Conservation (phyloP, 2,888 invertebrate species). For the Xestia sexstrigata region DNA sequence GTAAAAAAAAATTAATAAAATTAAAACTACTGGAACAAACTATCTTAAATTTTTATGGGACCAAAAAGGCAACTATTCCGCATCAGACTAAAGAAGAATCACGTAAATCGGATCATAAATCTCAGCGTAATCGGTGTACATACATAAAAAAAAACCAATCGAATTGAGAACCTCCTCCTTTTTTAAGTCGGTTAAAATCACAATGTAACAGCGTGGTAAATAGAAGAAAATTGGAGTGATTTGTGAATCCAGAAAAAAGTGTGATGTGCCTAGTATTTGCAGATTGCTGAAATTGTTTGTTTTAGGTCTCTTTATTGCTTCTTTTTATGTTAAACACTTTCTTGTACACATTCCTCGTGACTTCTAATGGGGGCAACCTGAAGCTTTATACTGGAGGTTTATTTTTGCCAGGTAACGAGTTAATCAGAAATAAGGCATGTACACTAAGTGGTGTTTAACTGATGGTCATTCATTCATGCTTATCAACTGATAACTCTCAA, state of each 20-base stretch:
- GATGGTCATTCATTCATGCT: background rate
- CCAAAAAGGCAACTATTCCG: too few species aligned
- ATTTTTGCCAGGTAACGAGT: background rate
- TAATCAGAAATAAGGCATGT: background rate
- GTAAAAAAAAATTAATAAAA: too few species aligned
- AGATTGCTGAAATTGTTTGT: background rate
- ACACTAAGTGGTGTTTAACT: background rate
- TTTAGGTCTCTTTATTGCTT: background rate
- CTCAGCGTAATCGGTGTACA: too few species aligned
- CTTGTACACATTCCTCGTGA: background rate
- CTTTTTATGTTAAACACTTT: background rate
- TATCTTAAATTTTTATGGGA: too few species aligned
- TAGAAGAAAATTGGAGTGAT: slow-evolving; percentile 12
- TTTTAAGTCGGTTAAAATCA: too few species aligned
- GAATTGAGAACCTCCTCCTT: too few species aligned
- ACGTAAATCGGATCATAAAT: too few species aligned
- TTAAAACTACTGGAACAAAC: too few species aligned
- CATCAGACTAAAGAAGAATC: too few species aligned
- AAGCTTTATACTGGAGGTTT: background rate
- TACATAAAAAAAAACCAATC: too few species aligned
- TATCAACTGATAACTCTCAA: background rate
- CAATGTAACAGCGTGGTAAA: slow-evolving; percentile 1
- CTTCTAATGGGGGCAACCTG: background rate
- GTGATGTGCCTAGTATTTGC: background rate
- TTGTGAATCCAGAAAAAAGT: slow-evolving; percentile 5